Base-by-base conservation (phyloP, 2,797 vertebrate species). In the Melanogrammus aeglefinus region DNA sequence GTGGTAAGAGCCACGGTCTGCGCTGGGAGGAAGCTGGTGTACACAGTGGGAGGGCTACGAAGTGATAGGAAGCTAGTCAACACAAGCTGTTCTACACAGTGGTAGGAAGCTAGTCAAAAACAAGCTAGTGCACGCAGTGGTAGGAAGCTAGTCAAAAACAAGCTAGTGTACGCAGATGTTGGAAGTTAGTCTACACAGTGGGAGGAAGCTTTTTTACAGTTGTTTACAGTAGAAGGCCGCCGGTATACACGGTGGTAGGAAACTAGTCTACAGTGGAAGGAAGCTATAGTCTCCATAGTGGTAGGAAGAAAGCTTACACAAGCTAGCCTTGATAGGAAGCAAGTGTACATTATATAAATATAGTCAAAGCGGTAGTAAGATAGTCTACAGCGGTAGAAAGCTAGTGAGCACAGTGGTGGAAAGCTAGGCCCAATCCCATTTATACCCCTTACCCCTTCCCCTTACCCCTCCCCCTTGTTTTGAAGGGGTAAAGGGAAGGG, bases 1-100 rank as follows among this genome's bases (percentile, higher is more conserved):
- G 96, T 96, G 92, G 96, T 57, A 21, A 8, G 51, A 57, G n/a
- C 18, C 51, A 96, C 73, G 89, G 83, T 98, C 96, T 86, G 97
- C 70, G 0, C 13, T 18, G 70, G 70, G 33, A 72, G 70, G 69
- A 70, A 31, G 24, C 12, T 70, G 12, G 24, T 31, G 27, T 16
- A 4, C 69, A 70, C 10, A 21, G 51, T 57, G 51, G 51, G n/a
- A 57, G 51, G 51, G n/a, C 18, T 57, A 16, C 51, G n/a, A 1
- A 14, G 69, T 70, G 69, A 10, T 70, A 70, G 69, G 27, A 70
- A 70, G n/a, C 29, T 29, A 27, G 10, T 70, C 2, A 2, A 31
- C 69, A 70, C 66, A 6, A 57, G 47, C 47, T 57, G 21, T 18
- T 57, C 14, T 57, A 6, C 47, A 21, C 21, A 21, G 51, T 57